phyloP scores from a whole-genome alignment of 1,140 invertebrate genomes.

The Drepana arcuata region DNA sequence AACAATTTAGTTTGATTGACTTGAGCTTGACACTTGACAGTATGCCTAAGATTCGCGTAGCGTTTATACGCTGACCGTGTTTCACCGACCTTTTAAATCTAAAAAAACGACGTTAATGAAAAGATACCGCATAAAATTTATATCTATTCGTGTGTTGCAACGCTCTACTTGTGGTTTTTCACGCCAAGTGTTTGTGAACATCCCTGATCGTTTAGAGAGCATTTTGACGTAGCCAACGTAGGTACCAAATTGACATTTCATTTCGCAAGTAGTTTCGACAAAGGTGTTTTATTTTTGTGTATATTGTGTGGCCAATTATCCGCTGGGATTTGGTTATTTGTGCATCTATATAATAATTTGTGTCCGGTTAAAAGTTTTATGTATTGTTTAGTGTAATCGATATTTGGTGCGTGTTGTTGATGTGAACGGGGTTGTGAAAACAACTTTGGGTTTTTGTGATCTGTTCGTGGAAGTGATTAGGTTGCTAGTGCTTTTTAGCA shows the following conservation, averaged over 20 bases:
- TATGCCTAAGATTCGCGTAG: slow-evolving; percentile 17
- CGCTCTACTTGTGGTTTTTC: too few species aligned
- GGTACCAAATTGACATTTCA: slow-evolving; percentile 41
- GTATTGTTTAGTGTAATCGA: slow-evolving; percentile 9
- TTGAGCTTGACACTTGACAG: too few species aligned
- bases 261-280: slow-evolving; percentile 46
- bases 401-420: too few species aligned
- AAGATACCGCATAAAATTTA: too few species aligned
- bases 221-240: too few species aligned
- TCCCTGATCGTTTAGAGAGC: too few species aligned
- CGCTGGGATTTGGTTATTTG: slow-evolving; percentile 8
- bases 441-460: slow-evolving; percentile 7
- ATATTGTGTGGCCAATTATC: slow-evolving; percentile 36
- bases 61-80: slow-evolving; percentile 13
- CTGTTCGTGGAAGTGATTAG: slow-evolving; percentile 16
- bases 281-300: slow-evolving; percentile 54
- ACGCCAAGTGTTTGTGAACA: too few species aligned
- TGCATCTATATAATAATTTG: slow-evolving; percentile 6
- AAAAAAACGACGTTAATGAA: too few species aligned
- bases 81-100: too few species aligned
- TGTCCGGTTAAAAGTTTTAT: not conserved
- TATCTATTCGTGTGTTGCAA: too few species aligned
- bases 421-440: slow-evolving; percentile 17
- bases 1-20: too few species aligned
- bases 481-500: too few species aligned